phyloP scores from a whole-genome alignment of 1,140 invertebrate genomes.

The Brachionus koreanus region DNA sequence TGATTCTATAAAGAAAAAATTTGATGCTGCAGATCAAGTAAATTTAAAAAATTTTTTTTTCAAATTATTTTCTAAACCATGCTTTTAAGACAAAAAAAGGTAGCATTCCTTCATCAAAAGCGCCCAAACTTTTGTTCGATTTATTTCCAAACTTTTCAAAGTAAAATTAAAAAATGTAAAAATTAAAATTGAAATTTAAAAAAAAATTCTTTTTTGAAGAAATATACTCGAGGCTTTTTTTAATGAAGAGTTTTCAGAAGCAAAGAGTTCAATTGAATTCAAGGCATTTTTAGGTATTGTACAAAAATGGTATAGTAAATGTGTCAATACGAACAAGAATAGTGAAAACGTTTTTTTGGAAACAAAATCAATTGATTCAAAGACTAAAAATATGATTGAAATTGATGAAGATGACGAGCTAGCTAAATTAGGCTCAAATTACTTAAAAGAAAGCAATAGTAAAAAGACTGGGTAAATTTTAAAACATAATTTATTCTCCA shows the following conservation, averaged over 20 bases:
- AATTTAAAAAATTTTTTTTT: background rate
- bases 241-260: background rate
- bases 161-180: background rate
- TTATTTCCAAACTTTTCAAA: conserved; percentile 18
- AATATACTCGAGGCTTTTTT: conserved; percentile 7
- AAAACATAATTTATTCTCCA: background rate
- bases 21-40: background rate
- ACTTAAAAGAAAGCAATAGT: background rate
- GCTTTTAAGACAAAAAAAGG: conserved; percentile 9
- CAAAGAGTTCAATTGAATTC: background rate
- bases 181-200: background rate
- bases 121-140: background rate
- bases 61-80: background rate
- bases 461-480: background rate
- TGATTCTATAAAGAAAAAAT: conserved; percentile 20
- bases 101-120: background rate
- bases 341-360: background rate
- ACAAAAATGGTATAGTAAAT: conserved; percentile 18
- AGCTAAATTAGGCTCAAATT: background rate
- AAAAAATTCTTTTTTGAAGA: background rate
- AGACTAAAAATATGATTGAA: background rate
- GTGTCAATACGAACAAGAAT: background rate
- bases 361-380: background rate
- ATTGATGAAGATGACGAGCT: background rate
- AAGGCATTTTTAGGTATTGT: background rate